These are phyloP conservation scores for Macrosiphum euphorbiae DNA, from an alignment of 2,888 invertebrate genomes.

Conservation along the genomic window DNA sequence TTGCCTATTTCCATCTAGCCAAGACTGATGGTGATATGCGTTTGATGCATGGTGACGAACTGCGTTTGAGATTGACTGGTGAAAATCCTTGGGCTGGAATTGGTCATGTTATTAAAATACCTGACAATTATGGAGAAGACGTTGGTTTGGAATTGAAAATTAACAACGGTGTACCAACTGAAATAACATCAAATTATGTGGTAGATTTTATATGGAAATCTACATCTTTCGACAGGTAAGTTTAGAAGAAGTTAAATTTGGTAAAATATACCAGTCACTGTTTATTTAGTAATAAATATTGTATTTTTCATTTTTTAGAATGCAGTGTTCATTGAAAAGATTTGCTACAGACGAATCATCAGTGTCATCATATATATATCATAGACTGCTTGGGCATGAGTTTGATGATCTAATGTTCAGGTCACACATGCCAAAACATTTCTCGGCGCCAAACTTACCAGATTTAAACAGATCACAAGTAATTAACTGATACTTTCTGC, in stretches of 20 bases:
- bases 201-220: slow-evolving; percentile 99
- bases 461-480: slow-evolving; percentile 97
- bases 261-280: background rate
- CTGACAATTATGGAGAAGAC: slow-evolving; percentile 97
- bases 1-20: slow-evolving; percentile 96
- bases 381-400: slow-evolving; percentile 93
- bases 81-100: slow-evolving; percentile 98
- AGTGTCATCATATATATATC: slow-evolving; percentile 98
- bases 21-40: slow-evolving; percentile 99
- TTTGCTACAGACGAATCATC: slow-evolving; percentile 97
- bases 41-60: slow-evolving; percentile 98
- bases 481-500: slow-evolving; percentile 64
- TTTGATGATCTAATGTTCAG: slow-evolving; percentile 94
- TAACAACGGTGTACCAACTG: slow-evolving; percentile 91
- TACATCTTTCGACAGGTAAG: slow-evolving; percentile 93
- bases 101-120: slow-evolving; percentile 97
- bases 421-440: slow-evolving; percentile 93
- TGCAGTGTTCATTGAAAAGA: slow-evolving; percentile 94
- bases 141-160: slow-evolving; percentile 96
- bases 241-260: background rate
- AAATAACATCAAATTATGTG: slow-evolving; percentile 94
- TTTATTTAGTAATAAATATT: background rate
- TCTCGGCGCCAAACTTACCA: slow-evolving; percentile 96
- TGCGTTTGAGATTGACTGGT: slow-evolving; percentile 91
- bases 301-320: slow-evolving; percentile 74